These are phyloP conservation scores for Chlamydotis undulata DNA, from an alignment of 2,113 vertebrate genomes.

Conservation along the genomic window DNA sequence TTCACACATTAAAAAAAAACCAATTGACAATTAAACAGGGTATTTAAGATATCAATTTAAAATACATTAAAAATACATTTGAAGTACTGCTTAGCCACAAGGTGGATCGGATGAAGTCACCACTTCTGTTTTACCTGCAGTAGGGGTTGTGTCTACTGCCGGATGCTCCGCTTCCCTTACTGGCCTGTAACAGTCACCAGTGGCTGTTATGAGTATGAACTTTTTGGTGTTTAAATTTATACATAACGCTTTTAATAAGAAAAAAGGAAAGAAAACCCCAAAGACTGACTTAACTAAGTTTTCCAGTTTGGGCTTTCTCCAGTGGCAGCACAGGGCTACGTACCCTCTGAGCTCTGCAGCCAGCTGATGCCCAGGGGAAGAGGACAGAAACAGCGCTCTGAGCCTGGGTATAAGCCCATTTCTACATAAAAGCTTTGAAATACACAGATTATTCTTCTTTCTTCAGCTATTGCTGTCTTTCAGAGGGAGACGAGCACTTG, in stretches of 20 bases:
- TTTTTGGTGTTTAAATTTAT: fast-evolving
- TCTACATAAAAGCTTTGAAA: not conserved
- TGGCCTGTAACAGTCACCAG: no score
- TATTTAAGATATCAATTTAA: no score
- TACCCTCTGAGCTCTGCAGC: fast-evolving
- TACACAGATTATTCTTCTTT: not conserved
- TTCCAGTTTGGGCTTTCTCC: fast-evolving
- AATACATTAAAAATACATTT: no score
- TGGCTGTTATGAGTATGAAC: fast-evolving
- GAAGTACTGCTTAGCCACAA: not conserved
- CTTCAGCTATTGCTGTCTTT: not conserved
- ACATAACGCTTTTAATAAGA: not conserved
- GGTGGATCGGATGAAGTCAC: fast-evolving
- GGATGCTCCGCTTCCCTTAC: no score
- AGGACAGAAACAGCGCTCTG: fast-evolving
- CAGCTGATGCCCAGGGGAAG: not conserved
- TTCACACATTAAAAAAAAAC: not conserved
- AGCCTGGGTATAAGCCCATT: not conserved
- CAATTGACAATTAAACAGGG: no score
- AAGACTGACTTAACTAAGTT: not conserved
- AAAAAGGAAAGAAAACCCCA: no score
- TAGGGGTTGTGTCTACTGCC: fast-evolving
- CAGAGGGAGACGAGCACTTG: fast-evolving
- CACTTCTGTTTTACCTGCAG: not conserved
- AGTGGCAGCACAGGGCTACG: fast-evolving